Percentiles rank a stretch among this genome's conserved stretches.
phyloP scores from a whole-genome alignment of 1,140 invertebrate genomes.

The Kradibia gibbosae region DNA sequence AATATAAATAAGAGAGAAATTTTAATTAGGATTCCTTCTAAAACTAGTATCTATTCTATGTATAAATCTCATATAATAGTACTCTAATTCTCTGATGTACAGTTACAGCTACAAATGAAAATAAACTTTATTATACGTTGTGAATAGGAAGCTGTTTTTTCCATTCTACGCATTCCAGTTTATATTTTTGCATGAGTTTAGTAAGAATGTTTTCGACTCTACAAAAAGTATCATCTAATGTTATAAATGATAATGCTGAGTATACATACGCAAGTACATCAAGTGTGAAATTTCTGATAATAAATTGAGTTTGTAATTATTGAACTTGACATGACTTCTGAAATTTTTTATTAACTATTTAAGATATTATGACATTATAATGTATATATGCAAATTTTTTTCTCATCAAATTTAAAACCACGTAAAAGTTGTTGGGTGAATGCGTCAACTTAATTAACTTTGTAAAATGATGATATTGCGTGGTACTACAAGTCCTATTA shows the following conservation, averaged over 20 bases:
- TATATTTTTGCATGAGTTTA: constrained; percentile 5
- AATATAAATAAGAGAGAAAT: neutral
- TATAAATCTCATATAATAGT: neutral
- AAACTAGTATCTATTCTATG: too few species aligned
- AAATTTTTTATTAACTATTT: constrained; percentile 30
- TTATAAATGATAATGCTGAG: constrained; percentile 23
- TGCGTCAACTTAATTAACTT: neutral
- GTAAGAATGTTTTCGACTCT: neutral
- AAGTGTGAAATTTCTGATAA: constrained; percentile 30
- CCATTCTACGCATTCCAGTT: neutral
- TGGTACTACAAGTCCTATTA: neutral
- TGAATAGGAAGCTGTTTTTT: constrained; percentile 11
- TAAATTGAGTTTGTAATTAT: constrained; percentile 31
- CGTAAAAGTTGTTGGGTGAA: constrained; percentile 18
- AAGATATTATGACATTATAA: neutral
- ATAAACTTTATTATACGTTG: neutral
- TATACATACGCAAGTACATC: neutral
- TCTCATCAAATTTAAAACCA: constrained; percentile 8
- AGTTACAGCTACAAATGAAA: neutral
- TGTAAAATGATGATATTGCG: neutral
- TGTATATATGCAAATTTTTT: constrained; percentile 24
- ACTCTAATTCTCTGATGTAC: neutral
- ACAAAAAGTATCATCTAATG: too few species aligned
- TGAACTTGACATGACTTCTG: neutral
- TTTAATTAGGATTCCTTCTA: neutral